phyloP scores from a whole-genome alignment of 2,797 vertebrate species.

The Anas capensis region DNA sequence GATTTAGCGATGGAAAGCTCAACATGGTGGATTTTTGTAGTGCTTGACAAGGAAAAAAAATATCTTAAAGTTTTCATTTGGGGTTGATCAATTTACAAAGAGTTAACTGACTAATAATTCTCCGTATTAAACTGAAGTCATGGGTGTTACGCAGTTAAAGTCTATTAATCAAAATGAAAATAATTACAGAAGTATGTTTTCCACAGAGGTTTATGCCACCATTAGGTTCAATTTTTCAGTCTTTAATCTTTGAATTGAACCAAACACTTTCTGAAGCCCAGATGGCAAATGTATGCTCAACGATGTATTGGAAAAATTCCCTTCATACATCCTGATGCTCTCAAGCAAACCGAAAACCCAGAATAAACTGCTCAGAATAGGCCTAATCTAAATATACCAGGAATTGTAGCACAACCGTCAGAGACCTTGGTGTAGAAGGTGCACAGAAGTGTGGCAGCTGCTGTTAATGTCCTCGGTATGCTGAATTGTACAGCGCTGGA shows the following conservation, averaged over 20 bases:
- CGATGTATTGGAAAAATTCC: not conserved
- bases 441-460: not conserved
- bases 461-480: fast-evolving
- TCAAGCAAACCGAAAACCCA: not conserved
- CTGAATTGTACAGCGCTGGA: not conserved
- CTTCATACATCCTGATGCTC: not conserved
- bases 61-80: not conserved
- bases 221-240: conserved; percentile 72
- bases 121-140: conserved; percentile 15
- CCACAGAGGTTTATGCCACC: conserved; percentile 62
- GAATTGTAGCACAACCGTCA: fast-evolving
- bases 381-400: not conserved
- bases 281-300: conserved; percentile 32
- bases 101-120: conserved; percentile 26
- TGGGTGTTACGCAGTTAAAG: not conserved
- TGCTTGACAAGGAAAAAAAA: not conserved
- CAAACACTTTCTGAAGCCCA: conserved; percentile 60
- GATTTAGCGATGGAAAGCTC: not conserved
- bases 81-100: not conserved
- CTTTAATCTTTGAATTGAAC: conserved; percentile 74
- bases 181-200: conserved; percentile 63
- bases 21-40: not conserved
- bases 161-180: conserved; percentile 68
- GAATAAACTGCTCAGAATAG: not conserved
- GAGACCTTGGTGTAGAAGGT: not conserved